Conservation (phyloP, 2,113 vertebrate species). For the Gorsachius goisagi region DNA sequence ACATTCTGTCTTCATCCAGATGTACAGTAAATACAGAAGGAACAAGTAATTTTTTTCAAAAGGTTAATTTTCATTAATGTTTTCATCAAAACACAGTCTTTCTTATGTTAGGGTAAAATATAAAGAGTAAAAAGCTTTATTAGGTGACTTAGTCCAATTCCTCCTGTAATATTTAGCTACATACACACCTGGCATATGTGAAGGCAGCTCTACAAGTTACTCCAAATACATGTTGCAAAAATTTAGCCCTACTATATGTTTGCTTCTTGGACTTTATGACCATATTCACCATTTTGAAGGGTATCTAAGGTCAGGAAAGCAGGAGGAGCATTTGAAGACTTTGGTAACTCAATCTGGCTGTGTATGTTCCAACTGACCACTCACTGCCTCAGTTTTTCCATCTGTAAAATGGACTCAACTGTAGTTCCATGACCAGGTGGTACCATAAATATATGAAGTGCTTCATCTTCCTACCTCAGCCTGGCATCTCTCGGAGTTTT, state of each 20-base stretch:
- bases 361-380: background rate
- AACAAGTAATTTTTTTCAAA: conserved; percentile 9
- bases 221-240: background rate
- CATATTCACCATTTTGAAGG: background rate
- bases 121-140: background rate
- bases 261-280: background rate
- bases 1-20: background rate
- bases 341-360: background rate
- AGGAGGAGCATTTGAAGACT: conserved; percentile 1
- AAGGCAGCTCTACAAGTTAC: background rate
- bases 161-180: background rate
- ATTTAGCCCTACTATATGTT: background rate
- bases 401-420: conserved; percentile 22
- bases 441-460: background rate
- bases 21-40: conserved; percentile 5
- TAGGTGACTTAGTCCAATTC: background rate
- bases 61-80: conserved; percentile 25
- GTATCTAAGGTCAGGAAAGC: conserved; percentile 16
- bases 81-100: background rate
- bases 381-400: conserved; percentile 29
- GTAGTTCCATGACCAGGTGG: background rate
- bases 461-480: background rate
- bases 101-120: background rate
- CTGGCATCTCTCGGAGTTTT: background rate
- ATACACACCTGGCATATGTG: background rate